Conservation (phyloP, 2,797 vertebrate species). For the Micromesistius poutassou region DNA sequence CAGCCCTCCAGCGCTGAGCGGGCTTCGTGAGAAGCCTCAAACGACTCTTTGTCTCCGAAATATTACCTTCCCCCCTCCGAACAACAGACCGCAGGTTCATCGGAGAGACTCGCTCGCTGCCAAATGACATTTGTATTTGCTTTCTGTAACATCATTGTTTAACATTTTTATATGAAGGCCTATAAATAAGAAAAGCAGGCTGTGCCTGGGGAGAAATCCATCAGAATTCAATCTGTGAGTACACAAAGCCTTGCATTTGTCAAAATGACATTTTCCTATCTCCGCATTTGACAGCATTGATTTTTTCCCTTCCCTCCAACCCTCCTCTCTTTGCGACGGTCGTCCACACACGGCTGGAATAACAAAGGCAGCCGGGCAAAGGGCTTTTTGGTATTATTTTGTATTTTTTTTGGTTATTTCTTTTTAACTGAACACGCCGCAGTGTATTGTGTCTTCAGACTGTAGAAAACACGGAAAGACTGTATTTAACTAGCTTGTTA, state of each 20-base stretch:
- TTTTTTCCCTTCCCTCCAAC: slow-evolving; percentile 67
- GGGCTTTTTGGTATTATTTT: not conserved
- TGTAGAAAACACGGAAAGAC: slow-evolving; percentile 54
- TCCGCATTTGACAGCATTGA: slow-evolving; percentile 78
- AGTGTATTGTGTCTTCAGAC: slow-evolving; percentile 52
- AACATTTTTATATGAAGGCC: slow-evolving; percentile 72
- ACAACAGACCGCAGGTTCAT: slow-evolving; percentile 38
- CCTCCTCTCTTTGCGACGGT: slow-evolving; percentile 66
- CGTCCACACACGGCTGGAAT: slow-evolving; percentile 70
- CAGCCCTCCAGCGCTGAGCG: not conserved
- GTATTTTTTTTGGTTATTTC: slow-evolving; percentile 4
- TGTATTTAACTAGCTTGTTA: slow-evolving; percentile 70
- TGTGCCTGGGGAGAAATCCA: slow-evolving; percentile 74
- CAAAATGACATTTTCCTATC: slow-evolving; percentile 78
- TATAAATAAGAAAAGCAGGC: slow-evolving; percentile 70
- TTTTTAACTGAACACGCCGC: slow-evolving; percentile 63
- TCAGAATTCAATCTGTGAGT: slow-evolving; percentile 80
- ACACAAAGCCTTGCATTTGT: slow-evolving; percentile 77
- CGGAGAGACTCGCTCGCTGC: slow-evolving; percentile 49
- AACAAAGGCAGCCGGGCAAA: slow-evolving; percentile 69
- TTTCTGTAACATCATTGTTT: slow-evolving; percentile 74
- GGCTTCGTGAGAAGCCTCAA: slow-evolving; percentile 45
- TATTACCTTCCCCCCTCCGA: slow-evolving; percentile 47
- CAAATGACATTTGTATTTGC: slow-evolving; percentile 72
- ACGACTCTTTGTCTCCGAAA: slow-evolving; percentile 46